Evolutionary conservation across 2,888 invertebrate genomes (phyloP), one percentile per base, ranked within the genome.

Genomic region (Spilarctia lutea): DNA sequence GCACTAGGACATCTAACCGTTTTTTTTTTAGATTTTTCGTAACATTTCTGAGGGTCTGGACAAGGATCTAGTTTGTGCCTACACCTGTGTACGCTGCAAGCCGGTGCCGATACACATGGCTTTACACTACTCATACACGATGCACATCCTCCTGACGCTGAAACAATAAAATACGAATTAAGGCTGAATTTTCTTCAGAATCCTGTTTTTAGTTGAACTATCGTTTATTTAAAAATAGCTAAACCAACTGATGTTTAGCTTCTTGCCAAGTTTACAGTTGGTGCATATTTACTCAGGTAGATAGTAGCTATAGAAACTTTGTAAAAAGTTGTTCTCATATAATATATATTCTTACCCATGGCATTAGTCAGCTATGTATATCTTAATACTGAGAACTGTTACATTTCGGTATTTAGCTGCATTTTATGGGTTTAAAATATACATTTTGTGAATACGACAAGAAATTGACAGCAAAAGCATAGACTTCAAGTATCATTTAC

Each of bases 51-150:
- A 52, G 94, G 94, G 24, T 89, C 75, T 18, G 91, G 89, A 75
- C 95, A 95, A 10, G 94, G 93, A 33, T 91, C 86, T 60, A 93
- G 91, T 52, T 92, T 89, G 6, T 93, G 94, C 79, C 94, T 89
- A 79, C 94, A 94, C 70, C 80, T 91, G 86, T 94, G 94, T 24
- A 83, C 87, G 81, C 91, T 92, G 87, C 94, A 94, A 82, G 91
- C 86, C 67, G 95, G 94, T 66, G 90, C 94, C 69, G 94, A 94
- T 73, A 92, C 85, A 83, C 95, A 95, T 65, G 94, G 91, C 85
- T 93, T 94, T 76, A 92, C 48, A 42, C 27, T 30, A 8, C 2
- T 60, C 39, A 11, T 10, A 11, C 39, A 10, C 39, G 39, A 10
- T 2, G 2, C 7, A 33, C 16, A 24, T n/a, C 35, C 33, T 68